A percentile compares a stretch with the other conserved stretches of the same genome.
Conservation (phyloP, 2,113 vertebrate genomes). For the Salvator merianae region DNA sequence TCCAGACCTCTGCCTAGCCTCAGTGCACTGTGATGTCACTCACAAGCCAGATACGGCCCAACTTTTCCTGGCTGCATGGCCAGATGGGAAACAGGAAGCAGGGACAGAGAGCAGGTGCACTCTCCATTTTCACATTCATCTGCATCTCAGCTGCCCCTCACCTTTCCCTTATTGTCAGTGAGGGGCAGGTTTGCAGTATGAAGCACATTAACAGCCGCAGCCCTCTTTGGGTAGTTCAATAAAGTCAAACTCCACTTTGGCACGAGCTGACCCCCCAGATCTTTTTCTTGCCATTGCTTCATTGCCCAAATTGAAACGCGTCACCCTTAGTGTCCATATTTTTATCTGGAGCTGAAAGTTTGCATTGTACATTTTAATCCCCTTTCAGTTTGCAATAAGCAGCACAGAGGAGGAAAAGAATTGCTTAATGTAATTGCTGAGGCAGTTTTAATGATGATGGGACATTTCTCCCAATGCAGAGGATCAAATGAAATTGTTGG, state of each 20-base stretch:
- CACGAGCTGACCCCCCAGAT: background rate
- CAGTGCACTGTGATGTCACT: too few species aligned
- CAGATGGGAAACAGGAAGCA: too few species aligned
- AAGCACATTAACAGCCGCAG: too few species aligned
- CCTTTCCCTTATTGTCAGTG: too few species aligned
- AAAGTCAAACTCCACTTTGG: background rate
- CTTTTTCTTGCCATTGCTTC: conserved; percentile 5
- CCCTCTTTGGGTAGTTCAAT: too few species aligned
- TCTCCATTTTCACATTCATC: too few species aligned
- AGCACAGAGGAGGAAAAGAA: background rate
- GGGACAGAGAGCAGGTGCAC: too few species aligned
- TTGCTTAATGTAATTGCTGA: conserved; percentile 12
- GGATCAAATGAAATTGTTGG: conserved; percentile 8
- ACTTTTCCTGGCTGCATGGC: too few species aligned
- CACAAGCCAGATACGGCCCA: too few species aligned
- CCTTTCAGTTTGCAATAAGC: conserved; percentile 31
- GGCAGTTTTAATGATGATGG: conserved; percentile 25
- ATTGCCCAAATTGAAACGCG: conserved; percentile 24
- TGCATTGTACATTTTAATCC: conserved; percentile 35
- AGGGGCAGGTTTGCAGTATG: too few species aligned
- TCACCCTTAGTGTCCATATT: background rate
- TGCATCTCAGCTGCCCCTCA: too few species aligned
- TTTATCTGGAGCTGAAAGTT: conserved; percentile 14
- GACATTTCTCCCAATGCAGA: conserved; percentile 29
- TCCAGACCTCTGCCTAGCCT: too few species aligned